Percentiles rank a stretch among this genome's conserved stretches.
Conservation (phyloP, 2,888 invertebrate species). For the Atethmia centrago region DNA sequence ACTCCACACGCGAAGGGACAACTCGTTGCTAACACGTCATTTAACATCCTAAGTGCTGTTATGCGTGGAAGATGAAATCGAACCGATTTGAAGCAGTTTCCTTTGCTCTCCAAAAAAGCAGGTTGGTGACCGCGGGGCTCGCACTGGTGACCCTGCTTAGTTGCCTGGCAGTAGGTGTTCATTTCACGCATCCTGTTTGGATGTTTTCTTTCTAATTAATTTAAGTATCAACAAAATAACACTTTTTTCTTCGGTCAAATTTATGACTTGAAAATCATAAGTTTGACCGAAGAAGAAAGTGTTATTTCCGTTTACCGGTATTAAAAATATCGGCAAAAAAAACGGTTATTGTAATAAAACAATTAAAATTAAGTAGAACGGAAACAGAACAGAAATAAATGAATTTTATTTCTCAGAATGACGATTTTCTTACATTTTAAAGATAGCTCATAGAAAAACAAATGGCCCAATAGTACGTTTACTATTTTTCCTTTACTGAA, state of each 20-base stretch:
- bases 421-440: conserved; percentile 1
- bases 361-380: conserved; percentile 7
- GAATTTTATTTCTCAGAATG: not conserved
- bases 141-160: not conserved
- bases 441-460: not conserved
- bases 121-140: conserved; percentile 31
- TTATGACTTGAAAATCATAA: not conserved
- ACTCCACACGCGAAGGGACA: conserved; percentile 62
- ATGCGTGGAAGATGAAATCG: conserved; percentile 14
- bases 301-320: not conserved
- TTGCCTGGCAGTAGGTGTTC: not conserved
- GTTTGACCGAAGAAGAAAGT: not conserved
- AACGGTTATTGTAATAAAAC: not conserved
- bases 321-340: not conserved
- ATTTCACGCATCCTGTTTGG: conserved; percentile 1
- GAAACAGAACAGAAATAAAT: conserved; percentile 6
- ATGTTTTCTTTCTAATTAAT: not conserved
- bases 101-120: conserved; percentile 10
- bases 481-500: not conserved
- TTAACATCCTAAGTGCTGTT: conserved; percentile 25
- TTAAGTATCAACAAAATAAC: not conserved
- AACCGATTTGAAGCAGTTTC: conserved; percentile 16
- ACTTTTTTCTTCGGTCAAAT: too few species aligned
- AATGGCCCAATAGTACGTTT: not conserved
- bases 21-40: conserved; percentile 27